These are phyloP conservation scores for Neogobius melanostomus DNA, from an alignment of 2,113 vertebrate species.

Conservation along the genomic window DNA sequence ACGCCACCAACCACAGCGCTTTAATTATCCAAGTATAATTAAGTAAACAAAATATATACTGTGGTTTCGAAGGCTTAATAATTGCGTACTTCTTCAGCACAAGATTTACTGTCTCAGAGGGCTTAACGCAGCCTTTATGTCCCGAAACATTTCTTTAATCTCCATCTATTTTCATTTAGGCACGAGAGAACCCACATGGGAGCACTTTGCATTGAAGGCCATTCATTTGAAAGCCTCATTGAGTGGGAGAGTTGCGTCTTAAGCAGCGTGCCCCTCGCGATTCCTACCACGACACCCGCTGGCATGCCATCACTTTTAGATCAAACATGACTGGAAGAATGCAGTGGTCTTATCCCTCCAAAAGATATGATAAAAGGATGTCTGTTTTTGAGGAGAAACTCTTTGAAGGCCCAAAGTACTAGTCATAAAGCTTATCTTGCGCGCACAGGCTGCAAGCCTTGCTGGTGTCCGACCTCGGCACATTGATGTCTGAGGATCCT, in stretches of 20 bases:
- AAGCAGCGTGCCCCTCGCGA: constrained; percentile 14
- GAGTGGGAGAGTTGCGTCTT: constrained; percentile 10
- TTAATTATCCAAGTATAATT: constrained; percentile 11
- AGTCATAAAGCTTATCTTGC: constrained; percentile 64
- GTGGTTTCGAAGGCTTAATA: constrained; percentile 3
- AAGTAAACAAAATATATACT: constrained; percentile 8
- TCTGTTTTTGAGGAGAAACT: constrained; percentile 56
- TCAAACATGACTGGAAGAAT: constrained; percentile 58
- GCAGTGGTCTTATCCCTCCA: constrained; percentile 53
- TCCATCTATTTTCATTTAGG: constrained; percentile 15
- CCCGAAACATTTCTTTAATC: background rate
- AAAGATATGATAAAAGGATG: constrained; percentile 61
- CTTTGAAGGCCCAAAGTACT: constrained; percentile 62
- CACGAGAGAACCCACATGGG: constrained; percentile 10
- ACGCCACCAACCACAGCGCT: constrained; percentile 4
- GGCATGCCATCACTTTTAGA: constrained; percentile 52
- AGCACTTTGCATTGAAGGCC: constrained; percentile 1
- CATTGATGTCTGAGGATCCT: constrained; percentile 55
- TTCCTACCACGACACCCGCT: constrained; percentile 36
- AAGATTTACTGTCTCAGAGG: constrained; percentile 5
- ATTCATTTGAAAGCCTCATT: constrained; percentile 24
- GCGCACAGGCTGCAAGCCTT: constrained; percentile 28
- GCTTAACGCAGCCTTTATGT: constrained; percentile 3
- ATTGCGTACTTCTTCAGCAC: background rate
- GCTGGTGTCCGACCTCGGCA: constrained; percentile 43